A percentile compares a stretch with the other conserved stretches of the same genome.
phyloP scores from a whole-genome alignment of 1,140 invertebrate species.

The Drosophila oshimai region DNA sequence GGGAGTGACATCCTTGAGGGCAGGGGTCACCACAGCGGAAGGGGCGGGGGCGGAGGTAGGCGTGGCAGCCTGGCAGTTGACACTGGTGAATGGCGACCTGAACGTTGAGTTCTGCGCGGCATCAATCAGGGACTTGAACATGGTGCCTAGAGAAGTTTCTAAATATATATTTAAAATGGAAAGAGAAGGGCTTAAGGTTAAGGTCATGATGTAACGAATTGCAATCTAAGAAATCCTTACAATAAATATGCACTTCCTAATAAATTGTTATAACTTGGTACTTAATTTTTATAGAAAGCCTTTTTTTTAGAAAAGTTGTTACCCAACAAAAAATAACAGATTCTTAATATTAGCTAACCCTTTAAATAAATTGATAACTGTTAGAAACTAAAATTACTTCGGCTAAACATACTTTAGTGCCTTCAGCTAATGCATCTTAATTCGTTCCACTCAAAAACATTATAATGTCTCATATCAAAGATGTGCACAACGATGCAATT shows the following conservation, averaged over 20 bases:
- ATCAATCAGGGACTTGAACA: slow-evolving; percentile 88
- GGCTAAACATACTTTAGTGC: too few species aligned
- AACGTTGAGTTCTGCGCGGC: slow-evolving; percentile 90
- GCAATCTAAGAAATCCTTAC: not conserved
- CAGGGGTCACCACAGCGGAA: slow-evolving; percentile 30
- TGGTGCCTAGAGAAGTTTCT: slow-evolving; percentile 40
- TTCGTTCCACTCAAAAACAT: not conserved
- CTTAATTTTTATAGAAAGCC: too few species aligned
- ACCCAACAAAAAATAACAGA: too few species aligned
- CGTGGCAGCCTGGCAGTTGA: slow-evolving; percentile 85
- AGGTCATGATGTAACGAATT: slow-evolving; percentile 67
- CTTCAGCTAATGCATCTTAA: not conserved
- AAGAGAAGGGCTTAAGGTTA: slow-evolving; percentile 46
- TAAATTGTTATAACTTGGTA: not conserved
- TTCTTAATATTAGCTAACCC: too few species aligned
- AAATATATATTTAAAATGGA: too few species aligned
- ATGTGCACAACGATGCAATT: slow-evolving; percentile 2
- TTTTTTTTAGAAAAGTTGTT: too few species aligned
- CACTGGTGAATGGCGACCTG: slow-evolving; percentile 86
- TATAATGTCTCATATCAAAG: not conserved
- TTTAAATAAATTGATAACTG: too few species aligned
- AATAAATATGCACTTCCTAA: not conserved
- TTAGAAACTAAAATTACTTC: too few species aligned
- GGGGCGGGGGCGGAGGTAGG: slow-evolving; percentile 40
- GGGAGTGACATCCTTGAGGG: slow-evolving; percentile 71